These are phyloP conservation scores for Ennomos fuscantarius DNA, from an alignment of 2,888 invertebrate species.

Conservation along the genomic window DNA sequence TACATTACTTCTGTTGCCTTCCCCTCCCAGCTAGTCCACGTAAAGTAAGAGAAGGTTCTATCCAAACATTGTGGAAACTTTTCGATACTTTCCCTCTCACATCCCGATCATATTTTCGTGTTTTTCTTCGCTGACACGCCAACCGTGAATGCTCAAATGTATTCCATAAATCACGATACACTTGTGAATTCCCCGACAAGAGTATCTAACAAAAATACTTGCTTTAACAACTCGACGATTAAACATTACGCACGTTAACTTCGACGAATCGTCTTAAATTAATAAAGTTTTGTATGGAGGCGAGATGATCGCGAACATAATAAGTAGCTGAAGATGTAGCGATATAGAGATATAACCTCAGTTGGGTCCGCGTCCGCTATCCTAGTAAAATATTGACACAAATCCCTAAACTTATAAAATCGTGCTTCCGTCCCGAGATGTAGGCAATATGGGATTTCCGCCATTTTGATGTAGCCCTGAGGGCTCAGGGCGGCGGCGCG, in stretches of 20 bases:
- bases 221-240: conserved; percentile 64
- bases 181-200: conserved; percentile 65
- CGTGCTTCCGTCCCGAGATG: conserved; percentile 76
- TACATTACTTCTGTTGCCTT: conserved; percentile 34
- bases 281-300: conserved; percentile 65
- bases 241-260: conserved; percentile 59
- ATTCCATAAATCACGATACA: conserved; percentile 77
- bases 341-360: conserved; percentile 42
- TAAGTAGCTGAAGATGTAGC: conserved; percentile 48
- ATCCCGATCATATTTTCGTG: conserved; percentile 66
- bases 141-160: conserved; percentile 68
- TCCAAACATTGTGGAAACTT: conserved; percentile 59
- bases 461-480: conserved; percentile 73
- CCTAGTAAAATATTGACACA: conserved; percentile 85
- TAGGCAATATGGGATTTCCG: conserved; percentile 83
- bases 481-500: conserved; percentile 43
- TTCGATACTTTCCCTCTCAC: conserved; percentile 52
- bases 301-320: conserved; percentile 33
- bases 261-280: conserved; percentile 57
- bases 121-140: conserved; percentile 66
- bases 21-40: conserved; percentile 41
- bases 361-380: conserved; percentile 58
- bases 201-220: conserved; percentile 71
- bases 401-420: conserved; percentile 85
- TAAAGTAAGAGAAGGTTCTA: conserved; percentile 49